Percentiles rank a stretch among this genome's conserved stretches.
These are phyloP conservation scores for Parnassius glacialis DNA, from an alignment of 2,888 invertebrate species.

Conservation along the genomic window DNA sequence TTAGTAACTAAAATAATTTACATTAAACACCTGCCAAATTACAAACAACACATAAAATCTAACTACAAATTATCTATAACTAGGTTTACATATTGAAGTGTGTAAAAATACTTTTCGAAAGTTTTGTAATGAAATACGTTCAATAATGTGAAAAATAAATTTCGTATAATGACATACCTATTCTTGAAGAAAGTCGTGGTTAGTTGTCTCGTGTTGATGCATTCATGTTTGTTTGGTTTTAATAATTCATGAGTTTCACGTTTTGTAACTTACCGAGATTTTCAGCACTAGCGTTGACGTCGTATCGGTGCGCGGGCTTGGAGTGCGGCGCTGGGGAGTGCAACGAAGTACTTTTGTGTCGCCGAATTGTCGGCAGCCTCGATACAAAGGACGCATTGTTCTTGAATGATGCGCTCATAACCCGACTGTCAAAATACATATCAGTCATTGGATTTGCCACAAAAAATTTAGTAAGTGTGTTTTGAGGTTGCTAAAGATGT, in stretches of 20 bases:
- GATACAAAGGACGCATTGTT: conserved; percentile 96
- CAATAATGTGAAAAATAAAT: conserved; percentile 20
- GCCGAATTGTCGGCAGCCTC: conserved; percentile 91
- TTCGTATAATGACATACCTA: conserved; percentile 26
- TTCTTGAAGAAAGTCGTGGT: conserved; percentile 23
- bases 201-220: conserved; percentile 27
- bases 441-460: conserved; percentile 30
- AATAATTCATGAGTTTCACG: conserved; percentile 16
- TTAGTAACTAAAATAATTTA: conserved; percentile 3
- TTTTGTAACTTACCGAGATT: conserved; percentile 83
- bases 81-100: conserved; percentile 22
- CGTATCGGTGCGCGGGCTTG: conserved; percentile 84
- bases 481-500: no score
- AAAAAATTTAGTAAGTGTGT: conserved; percentile 21
- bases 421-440: conserved; percentile 79
- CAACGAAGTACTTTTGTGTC: conserved; percentile 89
- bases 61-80: conserved; percentile 25
- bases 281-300: conserved; percentile 87
- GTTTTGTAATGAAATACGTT: conserved; percentile 11
- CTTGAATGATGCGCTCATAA: conserved; percentile 90
- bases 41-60: conserved; percentile 23
- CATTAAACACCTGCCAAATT: conserved; percentile 15
- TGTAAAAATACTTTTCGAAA: conserved; percentile 15
- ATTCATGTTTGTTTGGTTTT: conserved; percentile 25
- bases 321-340: conserved; percentile 87